Conservation (phyloP, 64 coral and sea anemone genomes). For the Anthopleura sola region DNA sequence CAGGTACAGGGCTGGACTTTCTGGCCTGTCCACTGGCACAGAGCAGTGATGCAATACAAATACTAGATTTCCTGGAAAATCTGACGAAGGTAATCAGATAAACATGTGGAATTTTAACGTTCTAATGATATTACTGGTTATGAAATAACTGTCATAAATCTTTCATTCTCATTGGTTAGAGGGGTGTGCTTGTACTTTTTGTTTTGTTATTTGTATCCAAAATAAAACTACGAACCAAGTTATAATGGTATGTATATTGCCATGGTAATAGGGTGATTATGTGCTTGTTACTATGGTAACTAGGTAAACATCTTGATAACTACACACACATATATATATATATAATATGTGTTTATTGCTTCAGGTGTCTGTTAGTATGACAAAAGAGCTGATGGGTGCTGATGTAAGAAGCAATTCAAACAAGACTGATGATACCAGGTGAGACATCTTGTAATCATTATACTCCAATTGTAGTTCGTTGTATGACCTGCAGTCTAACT, state of each 20-base stretch:
- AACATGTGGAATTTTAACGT: no score
- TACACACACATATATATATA: not conserved
- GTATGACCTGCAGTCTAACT: no score
- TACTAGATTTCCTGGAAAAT: constrained; percentile 69
- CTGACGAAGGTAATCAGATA: constrained; percentile 33
- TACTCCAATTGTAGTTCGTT: no score
- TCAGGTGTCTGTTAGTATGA: constrained; percentile 73
- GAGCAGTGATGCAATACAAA: constrained; percentile 65
- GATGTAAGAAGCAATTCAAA: constrained; percentile 51
- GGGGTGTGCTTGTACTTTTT: no score
- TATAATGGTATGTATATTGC: not conserved
- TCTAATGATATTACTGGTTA: no score
- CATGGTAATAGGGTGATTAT: not conserved
- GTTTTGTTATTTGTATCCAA: no score
- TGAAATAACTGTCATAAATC: no score
- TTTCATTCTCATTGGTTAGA: no score
- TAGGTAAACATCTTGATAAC: not conserved
- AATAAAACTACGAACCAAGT: no score
- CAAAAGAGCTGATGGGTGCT: constrained; percentile 75
- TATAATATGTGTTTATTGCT: not conserved
- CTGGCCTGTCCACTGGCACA: constrained; percentile 73
- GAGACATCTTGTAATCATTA: not conserved
- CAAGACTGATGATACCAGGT: constrained; percentile 34
- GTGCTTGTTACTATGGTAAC: not conserved
- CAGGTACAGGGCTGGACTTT: constrained; percentile 69